These are phyloP conservation scores for Artemia sinica DNA, from an alignment of 2,888 invertebrate genomes.

Conservation along the genomic window DNA sequence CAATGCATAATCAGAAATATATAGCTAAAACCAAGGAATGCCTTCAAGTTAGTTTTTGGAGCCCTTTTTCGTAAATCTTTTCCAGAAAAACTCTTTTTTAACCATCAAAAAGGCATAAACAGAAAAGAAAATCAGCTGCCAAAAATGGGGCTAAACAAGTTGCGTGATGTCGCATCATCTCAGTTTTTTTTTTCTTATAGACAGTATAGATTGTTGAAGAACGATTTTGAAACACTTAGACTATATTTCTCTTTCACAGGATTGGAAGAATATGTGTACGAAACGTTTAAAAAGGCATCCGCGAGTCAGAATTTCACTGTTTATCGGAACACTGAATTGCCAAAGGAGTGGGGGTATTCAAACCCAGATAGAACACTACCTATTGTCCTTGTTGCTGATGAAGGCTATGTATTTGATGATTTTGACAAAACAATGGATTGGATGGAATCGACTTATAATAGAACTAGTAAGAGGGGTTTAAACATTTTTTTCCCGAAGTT, in stretches of 20 bases:
- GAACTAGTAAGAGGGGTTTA: conserved; percentile 34
- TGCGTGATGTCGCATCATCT: too few relatives aligned
- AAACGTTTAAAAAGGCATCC: conserved; percentile 33
- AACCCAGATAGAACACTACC: conserved; percentile 43
- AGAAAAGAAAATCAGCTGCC: too few relatives aligned
- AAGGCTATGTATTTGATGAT: conserved; percentile 44
- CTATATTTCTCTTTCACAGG: conserved; percentile 27
- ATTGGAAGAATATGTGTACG: conserved; percentile 36
- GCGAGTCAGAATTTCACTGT: conserved; percentile 37
- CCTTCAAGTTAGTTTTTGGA: too few relatives aligned
- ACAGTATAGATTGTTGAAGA: too few relatives aligned
- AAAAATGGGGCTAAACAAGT: too few relatives aligned
- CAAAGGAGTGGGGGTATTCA: conserved; percentile 42
- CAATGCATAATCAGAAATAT: too few relatives aligned
- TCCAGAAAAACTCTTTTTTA: too few relatives aligned
- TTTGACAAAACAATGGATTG: conserved; percentile 33
- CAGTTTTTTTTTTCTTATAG: too few relatives aligned
- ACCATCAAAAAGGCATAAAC: too few relatives aligned
- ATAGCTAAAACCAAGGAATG: too few relatives aligned
- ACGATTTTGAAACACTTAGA: too few relatives aligned
- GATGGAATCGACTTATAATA: conserved; percentile 35
- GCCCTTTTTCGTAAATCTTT: too few relatives aligned
- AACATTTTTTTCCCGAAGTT: conserved; percentile 13
- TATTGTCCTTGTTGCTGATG: conserved; percentile 43
- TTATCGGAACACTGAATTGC: conserved; percentile 42